These are phyloP conservation scores for Tribolium castaneum DNA, from an alignment of 1,140 invertebrate species.

Conservation along the genomic window DNA sequence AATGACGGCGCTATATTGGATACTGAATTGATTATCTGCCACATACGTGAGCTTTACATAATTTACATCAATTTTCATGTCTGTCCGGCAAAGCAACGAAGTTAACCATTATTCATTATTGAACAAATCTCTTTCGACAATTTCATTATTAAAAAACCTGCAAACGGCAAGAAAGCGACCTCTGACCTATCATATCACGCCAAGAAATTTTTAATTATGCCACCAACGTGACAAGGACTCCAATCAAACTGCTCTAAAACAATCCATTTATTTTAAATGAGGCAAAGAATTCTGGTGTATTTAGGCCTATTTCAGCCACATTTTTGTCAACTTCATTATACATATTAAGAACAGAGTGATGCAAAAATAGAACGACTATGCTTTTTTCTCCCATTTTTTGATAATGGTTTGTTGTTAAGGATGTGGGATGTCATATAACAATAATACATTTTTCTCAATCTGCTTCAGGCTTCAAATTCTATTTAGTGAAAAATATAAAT, in stretches of 20 bases:
- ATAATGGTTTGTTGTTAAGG: too few relatives aligned
- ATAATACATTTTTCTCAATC: too few relatives aligned
- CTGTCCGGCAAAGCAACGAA: constrained; percentile 8
- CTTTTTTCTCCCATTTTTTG: too few relatives aligned
- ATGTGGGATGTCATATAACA: too few relatives aligned
- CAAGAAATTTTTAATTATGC: not conserved
- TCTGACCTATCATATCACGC: not conserved
- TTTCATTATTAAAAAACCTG: not conserved
- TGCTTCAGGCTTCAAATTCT: too few relatives aligned
- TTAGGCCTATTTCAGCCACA: too few relatives aligned
- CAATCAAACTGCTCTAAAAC: not conserved
- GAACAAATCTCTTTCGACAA: constrained; percentile 10
- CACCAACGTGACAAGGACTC: not conserved
- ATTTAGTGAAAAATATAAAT: too few relatives aligned
- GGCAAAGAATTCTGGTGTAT: too few relatives aligned
- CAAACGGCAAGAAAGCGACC: not conserved
- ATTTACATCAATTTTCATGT: constrained; percentile 38
- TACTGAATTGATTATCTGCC: constrained; percentile 28
- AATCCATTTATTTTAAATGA: not conserved
- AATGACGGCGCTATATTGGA: constrained; percentile 33
- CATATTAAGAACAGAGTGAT: too few relatives aligned
- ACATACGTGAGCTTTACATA: constrained; percentile 19
- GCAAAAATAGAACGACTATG: too few relatives aligned
- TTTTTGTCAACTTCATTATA: too few relatives aligned
- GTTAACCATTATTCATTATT: constrained; percentile 15